Conservation (phyloP, 2,113 vertebrate species). For the Bujurquina vittata region DNA sequence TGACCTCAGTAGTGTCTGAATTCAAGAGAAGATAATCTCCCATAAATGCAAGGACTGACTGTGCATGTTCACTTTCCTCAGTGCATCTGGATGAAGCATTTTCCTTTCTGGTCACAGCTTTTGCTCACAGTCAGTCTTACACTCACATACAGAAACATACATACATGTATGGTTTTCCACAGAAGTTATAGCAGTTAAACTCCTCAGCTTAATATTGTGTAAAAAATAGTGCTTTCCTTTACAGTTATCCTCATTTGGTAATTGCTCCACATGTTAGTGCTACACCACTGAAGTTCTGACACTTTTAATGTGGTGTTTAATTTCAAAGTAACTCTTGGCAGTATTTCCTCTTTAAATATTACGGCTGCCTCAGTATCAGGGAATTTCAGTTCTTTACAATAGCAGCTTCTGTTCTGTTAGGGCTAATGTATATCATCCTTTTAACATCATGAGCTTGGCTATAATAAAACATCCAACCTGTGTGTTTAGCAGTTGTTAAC, state of each 20-base stretch:
- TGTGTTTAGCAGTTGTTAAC: neutral
- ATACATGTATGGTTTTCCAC: neutral
- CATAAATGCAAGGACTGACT: neutral
- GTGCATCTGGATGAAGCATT: neutral
- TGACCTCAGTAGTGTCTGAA: rapidly evolving
- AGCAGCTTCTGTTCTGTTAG: slow-evolving; percentile 1
- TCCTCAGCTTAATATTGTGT: neutral
- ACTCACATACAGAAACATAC: too few relatives aligned
- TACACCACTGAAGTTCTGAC: too few relatives aligned
- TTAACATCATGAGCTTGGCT: neutral
- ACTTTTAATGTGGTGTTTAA: too few relatives aligned
- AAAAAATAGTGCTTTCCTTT: too few relatives aligned
- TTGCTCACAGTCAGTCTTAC: neutral
- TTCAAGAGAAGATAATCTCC: neutral
- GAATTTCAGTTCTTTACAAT: neutral
- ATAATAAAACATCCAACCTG: neutral
- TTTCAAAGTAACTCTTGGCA: too few relatives aligned
- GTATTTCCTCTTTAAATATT: too few relatives aligned
- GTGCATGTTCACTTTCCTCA: neutral
- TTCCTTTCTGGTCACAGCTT: neutral
- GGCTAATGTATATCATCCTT: neutral
- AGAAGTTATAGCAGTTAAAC: neutral
- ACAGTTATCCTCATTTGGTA: too few relatives aligned
- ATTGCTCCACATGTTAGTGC: too few relatives aligned
- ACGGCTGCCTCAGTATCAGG: neutral